These are phyloP conservation scores for Malthinus seriepunctatus DNA, from an alignment of 2,888 invertebrate genomes.

Conservation along the genomic window DNA sequence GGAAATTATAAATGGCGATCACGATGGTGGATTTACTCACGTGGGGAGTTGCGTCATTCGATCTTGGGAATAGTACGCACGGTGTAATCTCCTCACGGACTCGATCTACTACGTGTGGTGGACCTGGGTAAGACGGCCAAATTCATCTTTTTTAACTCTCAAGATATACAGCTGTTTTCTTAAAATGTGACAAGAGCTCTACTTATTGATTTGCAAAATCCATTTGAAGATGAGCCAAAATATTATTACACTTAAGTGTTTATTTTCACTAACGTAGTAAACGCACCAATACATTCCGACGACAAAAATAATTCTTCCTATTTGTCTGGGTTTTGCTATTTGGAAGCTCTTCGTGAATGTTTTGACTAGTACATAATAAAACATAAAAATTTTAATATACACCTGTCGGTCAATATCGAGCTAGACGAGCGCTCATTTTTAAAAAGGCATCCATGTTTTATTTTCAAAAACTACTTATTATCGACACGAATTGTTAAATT, in stretches of 20 bases:
- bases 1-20: slow-evolving; percentile 23
- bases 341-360: no score
- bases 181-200: background rate
- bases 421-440: no score
- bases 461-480: no score
- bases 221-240: background rate
- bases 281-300: no score
- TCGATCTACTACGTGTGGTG: slow-evolving; percentile 1
- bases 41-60: slow-evolving; percentile 25
- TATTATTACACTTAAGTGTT: background rate
- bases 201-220: slow-evolving; percentile 4
- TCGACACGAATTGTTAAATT: no score
- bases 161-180: slow-evolving; percentile 23
- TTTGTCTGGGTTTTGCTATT: no score
- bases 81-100: slow-evolving; percentile 11
- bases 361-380: no score
- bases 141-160: slow-evolving; percentile 23
- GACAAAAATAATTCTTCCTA: no score
- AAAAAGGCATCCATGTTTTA: no score
- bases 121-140: slow-evolving; percentile 14
- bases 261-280: no score
- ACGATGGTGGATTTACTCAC: slow-evolving; percentile 19
- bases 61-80: slow-evolving; percentile 23
- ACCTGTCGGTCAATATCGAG: no score
- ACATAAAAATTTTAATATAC: no score